phyloP scores from a whole-genome alignment of 1,140 invertebrate genomes.

The Diorhabda sublineata region DNA sequence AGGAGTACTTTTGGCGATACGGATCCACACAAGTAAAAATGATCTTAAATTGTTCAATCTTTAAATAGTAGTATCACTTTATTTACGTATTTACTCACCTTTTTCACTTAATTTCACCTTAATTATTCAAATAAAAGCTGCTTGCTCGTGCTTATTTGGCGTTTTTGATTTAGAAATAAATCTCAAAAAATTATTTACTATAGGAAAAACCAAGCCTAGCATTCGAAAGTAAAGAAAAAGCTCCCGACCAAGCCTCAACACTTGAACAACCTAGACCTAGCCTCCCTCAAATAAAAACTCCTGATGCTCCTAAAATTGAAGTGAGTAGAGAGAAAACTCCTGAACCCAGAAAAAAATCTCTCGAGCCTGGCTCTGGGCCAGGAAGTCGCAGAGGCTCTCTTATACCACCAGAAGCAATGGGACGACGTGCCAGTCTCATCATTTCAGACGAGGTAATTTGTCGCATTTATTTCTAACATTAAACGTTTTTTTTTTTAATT shows the following conservation, averaged over 20 bases:
- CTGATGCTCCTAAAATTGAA: conserved; percentile 78
- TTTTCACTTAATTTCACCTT: no score
- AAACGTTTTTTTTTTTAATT: conserved; percentile 14
- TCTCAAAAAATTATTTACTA: not conserved
- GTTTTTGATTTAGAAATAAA: no score
- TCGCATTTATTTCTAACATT: not conserved
- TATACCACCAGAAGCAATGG: conserved; percentile 78
- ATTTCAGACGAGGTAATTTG: conserved; percentile 87
- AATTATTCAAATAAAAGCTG: no score
- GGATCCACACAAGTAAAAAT: no score
- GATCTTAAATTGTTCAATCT: no score
- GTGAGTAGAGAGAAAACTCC: conserved; percentile 75
- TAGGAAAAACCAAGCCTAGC: conserved; percentile 26
- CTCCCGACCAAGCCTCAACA: conserved; percentile 17
- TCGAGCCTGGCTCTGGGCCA: conserved; percentile 67
- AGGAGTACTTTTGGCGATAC: no score
- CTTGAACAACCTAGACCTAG: conserved; percentile 47
- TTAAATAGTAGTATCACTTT: no score
- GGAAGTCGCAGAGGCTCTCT: conserved; percentile 73
- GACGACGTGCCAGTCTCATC: conserved; percentile 79
- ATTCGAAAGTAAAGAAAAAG: conserved; percentile 30
- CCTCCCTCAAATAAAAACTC: conserved; percentile 73
- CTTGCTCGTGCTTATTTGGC: no score
- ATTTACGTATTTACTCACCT: no score
- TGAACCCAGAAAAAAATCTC: conserved; percentile 68